These are phyloP conservation scores for Antrozous pallidus DNA, from an alignment of 2,797 vertebrate species.

Conservation along the genomic window DNA sequence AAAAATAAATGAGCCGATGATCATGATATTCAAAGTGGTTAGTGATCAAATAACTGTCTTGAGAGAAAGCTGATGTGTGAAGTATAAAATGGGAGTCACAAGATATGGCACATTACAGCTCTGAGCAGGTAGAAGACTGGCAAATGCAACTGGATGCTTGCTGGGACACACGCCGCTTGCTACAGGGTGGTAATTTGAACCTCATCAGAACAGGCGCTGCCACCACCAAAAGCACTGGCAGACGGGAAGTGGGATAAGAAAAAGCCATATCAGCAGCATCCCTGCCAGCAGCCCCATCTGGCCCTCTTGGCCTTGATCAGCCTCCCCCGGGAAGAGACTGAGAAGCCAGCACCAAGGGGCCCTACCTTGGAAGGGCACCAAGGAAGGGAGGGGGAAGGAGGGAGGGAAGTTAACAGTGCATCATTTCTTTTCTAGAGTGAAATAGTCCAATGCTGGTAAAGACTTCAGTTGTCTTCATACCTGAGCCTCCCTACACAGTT, in stretches of 20 bases:
- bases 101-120: not conserved
- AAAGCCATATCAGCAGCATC: conserved; percentile 4
- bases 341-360: conserved; percentile 38
- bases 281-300: conserved; percentile 58
- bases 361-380: conserved; percentile 51
- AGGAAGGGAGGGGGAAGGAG: not conserved
- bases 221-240: conserved; percentile 28
- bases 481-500: not conserved
- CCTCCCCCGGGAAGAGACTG: not conserved
- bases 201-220: not conserved
- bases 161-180: not conserved
- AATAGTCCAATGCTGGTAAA: not conserved
- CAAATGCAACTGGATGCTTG: not conserved
- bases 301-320: conserved; percentile 32
- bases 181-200: not conserved
- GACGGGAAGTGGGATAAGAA: conserved; percentile 18
- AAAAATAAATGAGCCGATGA: conserved; percentile 67
- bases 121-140: not conserved
- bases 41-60: conserved; percentile 60
- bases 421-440: conserved; percentile 11
- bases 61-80: conserved; percentile 46
- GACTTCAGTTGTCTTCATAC: not conserved
- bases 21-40: conserved; percentile 66
- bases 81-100: conserved; percentile 36
- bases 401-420: not conserved